Conservation (phyloP, 2,888 invertebrate species). For the Eledona agricola region DNA sequence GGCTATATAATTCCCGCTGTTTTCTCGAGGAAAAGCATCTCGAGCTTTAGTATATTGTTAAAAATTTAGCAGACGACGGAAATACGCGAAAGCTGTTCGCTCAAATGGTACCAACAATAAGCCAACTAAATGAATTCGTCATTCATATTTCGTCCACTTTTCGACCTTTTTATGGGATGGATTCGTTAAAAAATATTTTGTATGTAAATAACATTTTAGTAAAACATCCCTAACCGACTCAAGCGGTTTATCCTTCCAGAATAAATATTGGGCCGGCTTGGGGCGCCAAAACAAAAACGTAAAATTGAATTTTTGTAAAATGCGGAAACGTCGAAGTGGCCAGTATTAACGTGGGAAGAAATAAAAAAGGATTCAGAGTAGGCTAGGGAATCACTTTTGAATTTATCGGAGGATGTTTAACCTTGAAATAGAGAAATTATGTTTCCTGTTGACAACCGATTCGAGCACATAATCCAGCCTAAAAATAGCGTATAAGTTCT, state of each 20-base stretch:
- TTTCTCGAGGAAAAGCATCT: conserved; percentile 11
- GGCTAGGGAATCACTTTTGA: too few relatives aligned
- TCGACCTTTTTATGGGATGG: not conserved
- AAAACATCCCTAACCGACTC: conserved; percentile 12
- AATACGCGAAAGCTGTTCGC: conserved; percentile 1
- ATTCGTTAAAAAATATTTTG: conserved; percentile 16
- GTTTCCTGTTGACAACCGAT: too few relatives aligned
- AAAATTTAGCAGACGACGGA: conserved; percentile 13
- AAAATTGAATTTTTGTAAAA: conserved; percentile 17
- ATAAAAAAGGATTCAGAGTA: too few relatives aligned
- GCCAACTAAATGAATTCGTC: not conserved
- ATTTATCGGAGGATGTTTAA: too few relatives aligned
- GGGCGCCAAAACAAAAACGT: conserved; percentile 15
- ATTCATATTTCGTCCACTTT: not conserved
- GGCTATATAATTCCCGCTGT: conserved; percentile 15
- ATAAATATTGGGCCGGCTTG: conserved; percentile 17
- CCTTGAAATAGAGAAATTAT: too few relatives aligned
- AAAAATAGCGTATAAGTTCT: too few relatives aligned
- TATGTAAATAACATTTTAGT: conserved; percentile 19
- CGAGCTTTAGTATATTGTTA: conserved; percentile 16
- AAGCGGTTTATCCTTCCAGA: conserved; percentile 16
- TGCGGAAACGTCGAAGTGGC: not conserved
- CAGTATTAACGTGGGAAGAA: not conserved
- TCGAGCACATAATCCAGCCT: too few relatives aligned
- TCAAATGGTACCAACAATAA: too few relatives aligned